Evolutionary conservation across 2,888 invertebrate genomes (phyloP).

Genomic region (Pomacea canaliculata): DNA sequence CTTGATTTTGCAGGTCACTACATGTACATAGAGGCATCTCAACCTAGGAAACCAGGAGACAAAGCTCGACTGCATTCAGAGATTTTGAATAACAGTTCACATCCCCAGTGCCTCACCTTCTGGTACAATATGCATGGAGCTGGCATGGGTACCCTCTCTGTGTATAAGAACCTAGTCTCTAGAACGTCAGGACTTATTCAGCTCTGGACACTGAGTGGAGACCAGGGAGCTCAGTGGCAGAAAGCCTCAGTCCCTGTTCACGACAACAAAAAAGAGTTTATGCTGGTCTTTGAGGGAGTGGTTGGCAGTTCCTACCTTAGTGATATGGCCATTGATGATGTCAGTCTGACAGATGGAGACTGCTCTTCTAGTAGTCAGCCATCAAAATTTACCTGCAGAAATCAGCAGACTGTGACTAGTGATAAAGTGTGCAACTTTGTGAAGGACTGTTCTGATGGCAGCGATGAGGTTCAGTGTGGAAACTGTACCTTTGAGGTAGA

Average conservation of each 20-base stretch:
- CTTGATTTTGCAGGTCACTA: no score
- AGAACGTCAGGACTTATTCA: slow-evolving; percentile 43
- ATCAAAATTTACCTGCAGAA: slow-evolving; percentile 2
- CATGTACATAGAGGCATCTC: slow-evolving; percentile 54
- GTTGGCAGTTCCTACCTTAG: slow-evolving; percentile 45
- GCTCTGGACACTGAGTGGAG: slow-evolving; percentile 46
- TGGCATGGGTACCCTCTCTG: slow-evolving; percentile 51
- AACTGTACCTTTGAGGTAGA: slow-evolving; percentile 60
- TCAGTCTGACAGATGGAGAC: slow-evolving; percentile 51
- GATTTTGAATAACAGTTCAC: slow-evolving; percentile 31
- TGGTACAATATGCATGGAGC: slow-evolving; percentile 64
- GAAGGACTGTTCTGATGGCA: slow-evolving; percentile 50
- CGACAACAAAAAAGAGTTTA: slow-evolving; percentile 37
- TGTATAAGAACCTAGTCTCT: slow-evolving; percentile 51
- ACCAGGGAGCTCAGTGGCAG: slow-evolving; percentile 54
- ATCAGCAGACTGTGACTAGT: slow-evolving; percentile 55
- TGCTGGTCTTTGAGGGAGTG: slow-evolving; percentile 57
- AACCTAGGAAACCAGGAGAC: slow-evolving; percentile 49
- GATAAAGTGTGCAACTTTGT: slow-evolving; percentile 55
- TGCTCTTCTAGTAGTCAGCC: slow-evolving; percentile 36
- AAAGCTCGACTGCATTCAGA: slow-evolving; percentile 54
- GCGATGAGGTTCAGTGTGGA: slow-evolving; percentile 56
- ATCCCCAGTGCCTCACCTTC: slow-evolving; percentile 59
- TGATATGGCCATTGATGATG: slow-evolving; percentile 65
- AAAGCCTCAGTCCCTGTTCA: slow-evolving; percentile 13